Conservation (phyloP, 2,113 vertebrate genomes). For the Neotragus pygmaeus region DNA sequence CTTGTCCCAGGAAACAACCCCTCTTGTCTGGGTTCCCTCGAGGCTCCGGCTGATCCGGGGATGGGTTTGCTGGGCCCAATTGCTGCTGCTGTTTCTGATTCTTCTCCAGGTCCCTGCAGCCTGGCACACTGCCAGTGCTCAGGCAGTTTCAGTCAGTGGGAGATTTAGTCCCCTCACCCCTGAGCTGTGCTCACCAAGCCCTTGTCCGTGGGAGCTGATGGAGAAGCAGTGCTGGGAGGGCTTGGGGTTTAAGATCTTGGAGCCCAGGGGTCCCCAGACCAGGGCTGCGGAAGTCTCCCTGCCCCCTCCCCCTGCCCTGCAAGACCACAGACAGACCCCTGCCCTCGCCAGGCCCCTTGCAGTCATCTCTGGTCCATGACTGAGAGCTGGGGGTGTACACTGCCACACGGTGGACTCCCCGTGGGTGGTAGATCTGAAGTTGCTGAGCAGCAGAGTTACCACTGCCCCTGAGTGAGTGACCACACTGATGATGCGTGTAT, state of each 20-base stretch:
- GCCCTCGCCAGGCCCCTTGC: not conserved
- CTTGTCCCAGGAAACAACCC: accelerated
- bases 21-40: not conserved
- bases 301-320: not conserved
- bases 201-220: not conserved
- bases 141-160: not conserved
- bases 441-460: not conserved
- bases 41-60: accelerated
- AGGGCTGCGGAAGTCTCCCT: not conserved
- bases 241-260: not conserved
- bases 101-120: not conserved
- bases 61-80: not conserved
- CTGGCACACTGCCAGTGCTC: accelerated
- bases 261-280: not conserved
- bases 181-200: not conserved
- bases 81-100: not conserved
- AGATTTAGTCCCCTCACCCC: not conserved
- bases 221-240: not conserved
- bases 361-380: not conserved
- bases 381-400: not conserved
- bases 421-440: not conserved
- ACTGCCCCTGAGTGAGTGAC: not conserved
- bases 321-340: not conserved
- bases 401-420: accelerated
- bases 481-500: accelerated